Evolutionary conservation across 2,888 invertebrate species (phyloP).

Genomic region (Neuroscelio doddi): DNA sequence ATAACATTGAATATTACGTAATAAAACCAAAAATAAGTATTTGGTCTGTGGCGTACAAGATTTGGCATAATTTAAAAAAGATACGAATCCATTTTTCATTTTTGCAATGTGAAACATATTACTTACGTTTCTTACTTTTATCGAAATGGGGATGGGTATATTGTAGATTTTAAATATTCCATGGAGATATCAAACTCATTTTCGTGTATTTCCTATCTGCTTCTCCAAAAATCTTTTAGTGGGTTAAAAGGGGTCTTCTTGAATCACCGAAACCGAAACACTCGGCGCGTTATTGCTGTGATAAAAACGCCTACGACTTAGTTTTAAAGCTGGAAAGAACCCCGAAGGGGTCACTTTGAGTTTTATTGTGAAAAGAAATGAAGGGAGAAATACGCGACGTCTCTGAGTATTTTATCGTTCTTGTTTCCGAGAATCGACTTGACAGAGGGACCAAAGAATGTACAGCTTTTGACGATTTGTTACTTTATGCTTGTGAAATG

Average conservation of each 20-base stretch:
- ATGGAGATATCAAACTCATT: conserved; percentile 11
- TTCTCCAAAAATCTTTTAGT: not conserved
- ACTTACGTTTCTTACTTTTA: not conserved
- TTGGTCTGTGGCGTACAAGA: too few species aligned
- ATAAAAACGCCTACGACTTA: conserved; percentile 46
- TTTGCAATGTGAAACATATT: too few species aligned
- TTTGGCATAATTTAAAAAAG: too few species aligned
- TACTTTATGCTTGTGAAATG: conserved; percentile 37
- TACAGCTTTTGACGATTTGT: conserved; percentile 38
- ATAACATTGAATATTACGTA: not conserved
- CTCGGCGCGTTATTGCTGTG: conserved; percentile 29
- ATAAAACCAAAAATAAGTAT: too few species aligned
- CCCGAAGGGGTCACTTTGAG: conserved; percentile 21
- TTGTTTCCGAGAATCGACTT: conserved; percentile 39
- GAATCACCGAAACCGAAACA: conserved; percentile 12
- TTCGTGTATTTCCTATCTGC: conserved; percentile 9
- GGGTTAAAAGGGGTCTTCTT: conserved; percentile 25
- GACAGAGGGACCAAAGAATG: conserved; percentile 25
- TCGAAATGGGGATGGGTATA: not conserved
- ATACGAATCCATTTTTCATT: too few species aligned
- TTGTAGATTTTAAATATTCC: conserved; percentile 14
- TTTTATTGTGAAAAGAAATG: conserved; percentile 41
- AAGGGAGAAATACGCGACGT: conserved; percentile 35
- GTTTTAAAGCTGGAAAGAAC: not conserved
- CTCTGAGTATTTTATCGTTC: conserved; percentile 37